Percentiles rank a stretch among this genome's conserved stretches.
These are phyloP conservation scores for Octomys mimax DNA, from an alignment of 2,797 vertebrate species.

Conservation along the genomic window DNA sequence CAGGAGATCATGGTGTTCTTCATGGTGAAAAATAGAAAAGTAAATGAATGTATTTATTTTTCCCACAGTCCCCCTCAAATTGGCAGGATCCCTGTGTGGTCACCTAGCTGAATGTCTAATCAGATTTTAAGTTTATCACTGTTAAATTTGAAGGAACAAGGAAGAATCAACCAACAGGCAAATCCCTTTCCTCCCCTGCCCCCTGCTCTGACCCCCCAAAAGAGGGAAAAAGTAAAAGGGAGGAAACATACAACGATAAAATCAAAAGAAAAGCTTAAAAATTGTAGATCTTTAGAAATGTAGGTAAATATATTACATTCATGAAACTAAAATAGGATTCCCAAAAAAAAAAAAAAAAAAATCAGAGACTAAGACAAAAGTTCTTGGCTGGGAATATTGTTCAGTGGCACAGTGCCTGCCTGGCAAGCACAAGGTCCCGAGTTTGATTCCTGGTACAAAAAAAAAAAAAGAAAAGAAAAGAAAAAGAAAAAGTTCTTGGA, in stretches of 20 bases:
- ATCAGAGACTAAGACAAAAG: no score
- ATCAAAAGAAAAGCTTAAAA: background rate
- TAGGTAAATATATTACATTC: background rate
- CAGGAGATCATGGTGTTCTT: background rate
- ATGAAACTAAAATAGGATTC: constrained; percentile 30
- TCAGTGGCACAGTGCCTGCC: no score
- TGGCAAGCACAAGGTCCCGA: no score
- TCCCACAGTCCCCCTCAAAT: background rate
- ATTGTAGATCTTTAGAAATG: background rate
- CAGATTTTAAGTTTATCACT: background rate
- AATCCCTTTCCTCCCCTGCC: no score
- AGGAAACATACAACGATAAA: background rate
- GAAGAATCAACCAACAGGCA: background rate
- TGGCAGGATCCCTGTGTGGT: background rate
- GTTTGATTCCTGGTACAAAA: no score
- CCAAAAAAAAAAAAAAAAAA: constrained; percentile 18
- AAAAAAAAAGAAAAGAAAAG: background rate
- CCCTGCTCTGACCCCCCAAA: background rate
- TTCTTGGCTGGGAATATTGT: no score
- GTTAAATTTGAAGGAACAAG: background rate
- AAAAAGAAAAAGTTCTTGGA: constrained; percentile 17
- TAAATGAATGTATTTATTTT: background rate
- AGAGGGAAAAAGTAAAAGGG: background rate
- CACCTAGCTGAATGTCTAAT: background rate
- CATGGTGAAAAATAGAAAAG: background rate